A percentile compares a stretch with the other conserved stretches of the same genome.
Evolutionary conservation across 1,140 invertebrate species (phyloP).

Genomic region (Thaumatotibia leucotreta): DNA sequence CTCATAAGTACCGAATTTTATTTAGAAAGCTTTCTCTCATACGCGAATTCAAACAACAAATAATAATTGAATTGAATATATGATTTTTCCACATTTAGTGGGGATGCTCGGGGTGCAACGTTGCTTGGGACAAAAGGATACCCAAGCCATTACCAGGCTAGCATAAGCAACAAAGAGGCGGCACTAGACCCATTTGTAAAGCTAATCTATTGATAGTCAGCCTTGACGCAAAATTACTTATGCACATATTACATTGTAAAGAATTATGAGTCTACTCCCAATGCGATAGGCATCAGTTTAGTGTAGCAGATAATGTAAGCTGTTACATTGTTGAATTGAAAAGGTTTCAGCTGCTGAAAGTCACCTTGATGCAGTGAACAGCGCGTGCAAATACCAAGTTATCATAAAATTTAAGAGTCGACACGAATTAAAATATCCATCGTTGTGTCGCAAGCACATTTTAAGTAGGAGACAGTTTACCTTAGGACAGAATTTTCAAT

Average conservation of each 20-base stretch:
- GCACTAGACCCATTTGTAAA: not conserved
- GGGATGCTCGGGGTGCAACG: too few relatives aligned
- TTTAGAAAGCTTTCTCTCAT: too few relatives aligned
- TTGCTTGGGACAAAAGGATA: not conserved
- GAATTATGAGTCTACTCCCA: not conserved
- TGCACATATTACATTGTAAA: not conserved
- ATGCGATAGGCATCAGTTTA: not conserved
- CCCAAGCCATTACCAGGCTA: not conserved
- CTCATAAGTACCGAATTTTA: too few relatives aligned
- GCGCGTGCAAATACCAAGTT: not conserved
- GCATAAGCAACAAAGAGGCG: not conserved
- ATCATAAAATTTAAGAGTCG: not conserved
- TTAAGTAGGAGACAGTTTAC: too few relatives aligned
- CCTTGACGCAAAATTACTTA: not conserved
- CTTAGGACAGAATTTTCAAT: too few relatives aligned
- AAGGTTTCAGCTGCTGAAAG: not conserved
- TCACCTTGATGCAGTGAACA: not conserved
- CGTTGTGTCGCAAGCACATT: not conserved
- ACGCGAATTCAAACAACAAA: too few relatives aligned
- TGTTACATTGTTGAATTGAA: not conserved
- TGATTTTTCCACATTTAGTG: too few relatives aligned
- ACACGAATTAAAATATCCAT: not conserved
- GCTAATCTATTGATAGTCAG: not conserved
- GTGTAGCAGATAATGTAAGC: too few relatives aligned
- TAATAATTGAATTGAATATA: too few relatives aligned